A percentile compares a stretch with the other conserved stretches of the same genome.
Evolutionary conservation across 2,888 invertebrate species (phyloP).

Genomic region (Odontothrips loti): DNA sequence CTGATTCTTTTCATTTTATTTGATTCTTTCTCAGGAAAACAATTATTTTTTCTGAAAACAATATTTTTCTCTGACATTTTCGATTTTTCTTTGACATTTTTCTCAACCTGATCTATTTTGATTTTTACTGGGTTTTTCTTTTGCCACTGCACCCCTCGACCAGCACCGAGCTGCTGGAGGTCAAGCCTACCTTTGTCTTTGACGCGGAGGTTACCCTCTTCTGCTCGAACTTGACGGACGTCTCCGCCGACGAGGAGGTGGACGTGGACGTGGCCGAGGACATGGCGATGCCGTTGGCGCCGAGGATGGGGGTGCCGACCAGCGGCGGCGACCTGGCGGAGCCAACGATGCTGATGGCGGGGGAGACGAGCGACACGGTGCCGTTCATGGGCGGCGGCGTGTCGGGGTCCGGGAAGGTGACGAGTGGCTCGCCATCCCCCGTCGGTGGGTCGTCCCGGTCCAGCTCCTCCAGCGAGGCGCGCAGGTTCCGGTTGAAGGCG

Average conservation of each 20-base stretch:
- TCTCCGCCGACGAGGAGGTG: slow-evolving; percentile 37
- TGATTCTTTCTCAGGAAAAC: no score
- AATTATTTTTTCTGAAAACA: no score
- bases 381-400: slow-evolving; percentile 58
- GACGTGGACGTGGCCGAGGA: slow-evolving; percentile 34
- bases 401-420: slow-evolving; percentile 77
- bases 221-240: slow-evolving; percentile 71
- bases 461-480: slow-evolving; percentile 73
- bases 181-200: slow-evolving; percentile 63
- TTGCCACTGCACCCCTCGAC: no score
- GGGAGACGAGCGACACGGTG: slow-evolving; percentile 47
- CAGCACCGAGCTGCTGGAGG: no score
- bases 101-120: no score
- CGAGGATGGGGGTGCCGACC: slow-evolving; percentile 13
- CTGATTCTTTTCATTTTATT: no score
- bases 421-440: slow-evolving; percentile 57
- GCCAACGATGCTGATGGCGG: slow-evolving; percentile 34
- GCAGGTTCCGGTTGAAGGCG: slow-evolving; percentile 53
- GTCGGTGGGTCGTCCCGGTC: slow-evolving; percentile 37
- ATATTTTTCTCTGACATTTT: no score
- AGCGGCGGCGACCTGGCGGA: slow-evolving; percentile 21
- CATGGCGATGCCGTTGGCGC: slow-evolving; percentile 5
- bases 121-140: no score
- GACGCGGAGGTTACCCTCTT: slow-evolving; percentile 73
- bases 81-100: no score